Percentiles rank a stretch among this genome's conserved stretches.
phyloP scores from a whole-genome alignment of 2,888 invertebrate genomes.

The Bugula neritina region DNA sequence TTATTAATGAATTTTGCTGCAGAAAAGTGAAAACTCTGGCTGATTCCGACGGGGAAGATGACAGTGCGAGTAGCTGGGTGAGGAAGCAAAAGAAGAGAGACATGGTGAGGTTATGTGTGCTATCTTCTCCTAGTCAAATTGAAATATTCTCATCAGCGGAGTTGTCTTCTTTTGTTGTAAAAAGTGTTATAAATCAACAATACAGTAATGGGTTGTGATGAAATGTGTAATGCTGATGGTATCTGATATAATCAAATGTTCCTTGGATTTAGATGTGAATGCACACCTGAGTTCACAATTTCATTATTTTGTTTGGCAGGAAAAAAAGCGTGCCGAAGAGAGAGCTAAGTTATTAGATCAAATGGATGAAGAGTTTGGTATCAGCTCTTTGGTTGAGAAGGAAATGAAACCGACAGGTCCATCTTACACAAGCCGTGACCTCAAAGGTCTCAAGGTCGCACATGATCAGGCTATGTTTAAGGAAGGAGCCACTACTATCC shows the following conservation, averaged over 20 bases:
- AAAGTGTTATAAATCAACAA: too few relatives aligned
- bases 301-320: too few relatives aligned
- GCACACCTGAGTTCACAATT: too few relatives aligned
- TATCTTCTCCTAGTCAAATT: too few relatives aligned
- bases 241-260: too few relatives aligned
- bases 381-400: slow-evolving; percentile 74
- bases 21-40: slow-evolving; percentile 47
- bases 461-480: slow-evolving; percentile 66
- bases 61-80: slow-evolving; percentile 67
- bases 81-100: slow-evolving; percentile 69
- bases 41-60: slow-evolving; percentile 67
- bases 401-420: slow-evolving; percentile 58
- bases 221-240: too few relatives aligned
- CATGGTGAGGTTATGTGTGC: slow-evolving; percentile 65
- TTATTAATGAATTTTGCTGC: too few relatives aligned
- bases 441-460: slow-evolving; percentile 77
- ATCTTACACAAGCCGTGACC: slow-evolving; percentile 66
- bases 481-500: slow-evolving; percentile 77
- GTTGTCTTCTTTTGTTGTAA: too few relatives aligned
- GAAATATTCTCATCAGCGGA: too few relatives aligned
- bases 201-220: too few relatives aligned
- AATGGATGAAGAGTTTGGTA: slow-evolving; percentile 89
- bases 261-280: too few relatives aligned
- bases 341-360: slow-evolving; percentile 88
- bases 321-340: slow-evolving; percentile 26